A percentile compares a stretch with the other conserved stretches of the same genome.
Evolutionary conservation across 2,797 vertebrate species (phyloP).

Genomic region (Astyanax mexicanus): DNA sequence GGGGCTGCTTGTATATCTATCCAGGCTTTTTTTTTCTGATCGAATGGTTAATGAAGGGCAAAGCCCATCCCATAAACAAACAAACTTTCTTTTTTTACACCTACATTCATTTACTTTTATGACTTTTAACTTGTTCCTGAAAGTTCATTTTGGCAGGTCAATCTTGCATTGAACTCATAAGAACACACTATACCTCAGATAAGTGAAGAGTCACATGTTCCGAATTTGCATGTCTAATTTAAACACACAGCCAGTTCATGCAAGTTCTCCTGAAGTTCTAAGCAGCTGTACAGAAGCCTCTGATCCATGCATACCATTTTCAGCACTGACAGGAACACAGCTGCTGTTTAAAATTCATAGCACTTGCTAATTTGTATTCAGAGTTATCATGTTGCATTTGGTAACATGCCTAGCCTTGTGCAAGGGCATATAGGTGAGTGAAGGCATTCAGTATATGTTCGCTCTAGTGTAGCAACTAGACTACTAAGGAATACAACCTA

Average conservation of each 20-base stretch:
- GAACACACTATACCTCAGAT: neutral
- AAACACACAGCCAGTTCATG: neutral
- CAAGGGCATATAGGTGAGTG: neutral
- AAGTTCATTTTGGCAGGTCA: neutral
- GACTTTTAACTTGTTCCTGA: neutral
- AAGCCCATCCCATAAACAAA: neutral
- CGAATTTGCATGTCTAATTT: neutral
- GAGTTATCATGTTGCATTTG: conserved; percentile 1
- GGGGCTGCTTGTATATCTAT: neutral
- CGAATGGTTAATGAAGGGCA: neutral
- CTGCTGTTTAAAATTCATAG: conserved; percentile 48
- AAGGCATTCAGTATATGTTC: neutral
- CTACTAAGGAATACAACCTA: neutral
- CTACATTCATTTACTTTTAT: neutral
- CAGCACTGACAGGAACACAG: conserved; percentile 36
- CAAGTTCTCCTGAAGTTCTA: neutral
- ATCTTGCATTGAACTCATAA: neutral
- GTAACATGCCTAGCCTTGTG: conserved; percentile 4
- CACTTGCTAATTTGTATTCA: conserved; percentile 32
- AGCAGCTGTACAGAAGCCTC: neutral
- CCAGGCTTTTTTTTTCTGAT: neutral
- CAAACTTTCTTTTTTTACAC: neutral
- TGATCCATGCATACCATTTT: conserved; percentile 24
- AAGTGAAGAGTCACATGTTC: no score
- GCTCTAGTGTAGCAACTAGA: neutral